Evolutionary conservation across 2,113 vertebrate genomes (phyloP).

Genomic region (Amphilophus citrinellus): DNA sequence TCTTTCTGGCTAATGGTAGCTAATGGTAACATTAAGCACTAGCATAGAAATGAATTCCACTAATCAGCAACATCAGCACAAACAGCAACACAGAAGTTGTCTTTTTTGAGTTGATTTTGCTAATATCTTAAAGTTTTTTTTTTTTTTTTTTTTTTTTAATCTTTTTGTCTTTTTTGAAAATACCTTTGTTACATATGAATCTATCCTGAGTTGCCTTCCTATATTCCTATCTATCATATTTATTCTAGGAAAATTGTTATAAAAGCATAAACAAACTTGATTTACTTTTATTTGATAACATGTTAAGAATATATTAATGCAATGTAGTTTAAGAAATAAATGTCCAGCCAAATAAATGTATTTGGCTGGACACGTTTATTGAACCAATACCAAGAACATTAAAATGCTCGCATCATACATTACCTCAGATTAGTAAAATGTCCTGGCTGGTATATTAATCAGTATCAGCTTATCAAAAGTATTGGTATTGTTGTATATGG

Average conservation of each 20-base stretch:
- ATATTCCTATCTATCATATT: not conserved
- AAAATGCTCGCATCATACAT: not conserved
- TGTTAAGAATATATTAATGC: not conserved
- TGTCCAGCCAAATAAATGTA: not conserved
- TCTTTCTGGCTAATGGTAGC: no score
- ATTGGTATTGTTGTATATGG: not conserved
- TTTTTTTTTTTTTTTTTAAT: not conserved
- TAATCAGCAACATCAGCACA: no score
- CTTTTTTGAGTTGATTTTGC: not conserved
- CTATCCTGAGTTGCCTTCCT: rapidly evolving
- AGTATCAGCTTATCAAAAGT: no score
- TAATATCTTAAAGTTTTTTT: not conserved
- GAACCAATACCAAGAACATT: not conserved
- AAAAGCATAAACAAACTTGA: not conserved
- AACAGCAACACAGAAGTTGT: not conserved
- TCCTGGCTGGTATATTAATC: no score
- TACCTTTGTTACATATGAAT: not conserved
- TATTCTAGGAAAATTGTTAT: not conserved
- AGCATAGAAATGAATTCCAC: no score
- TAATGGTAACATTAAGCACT: no score
- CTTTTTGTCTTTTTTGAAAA: not conserved
- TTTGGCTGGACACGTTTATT: not conserved
- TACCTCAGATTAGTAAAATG: no score
- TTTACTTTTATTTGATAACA: not conserved
- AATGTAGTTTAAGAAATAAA: not conserved